Percentiles rank a stretch among this genome's conserved stretches.
These are phyloP conservation scores for Acrocephalus scirpaceus DNA, from an alignment of 2,797 vertebrate species.

Conservation along the genomic window DNA sequence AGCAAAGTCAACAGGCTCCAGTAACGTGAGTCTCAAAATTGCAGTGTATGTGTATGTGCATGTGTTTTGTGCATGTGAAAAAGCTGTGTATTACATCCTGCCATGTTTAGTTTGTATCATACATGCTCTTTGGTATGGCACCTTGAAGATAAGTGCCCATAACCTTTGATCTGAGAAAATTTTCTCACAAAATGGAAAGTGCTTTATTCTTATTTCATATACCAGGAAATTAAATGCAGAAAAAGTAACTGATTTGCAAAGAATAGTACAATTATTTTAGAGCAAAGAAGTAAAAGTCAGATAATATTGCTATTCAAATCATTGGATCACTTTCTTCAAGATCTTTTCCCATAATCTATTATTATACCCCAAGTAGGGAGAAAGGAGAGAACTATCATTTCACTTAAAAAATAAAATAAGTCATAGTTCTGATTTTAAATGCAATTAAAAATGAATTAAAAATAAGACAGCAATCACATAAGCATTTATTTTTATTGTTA, in stretches of 20 bases:
- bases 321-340: not conserved
- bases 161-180: not conserved
- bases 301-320: not conserved
- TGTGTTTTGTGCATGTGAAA: not conserved
- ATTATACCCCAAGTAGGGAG: accelerated
- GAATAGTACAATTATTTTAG: not conserved
- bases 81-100: not conserved
- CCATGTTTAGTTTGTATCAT: not conserved
- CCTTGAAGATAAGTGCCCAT: not conserved
- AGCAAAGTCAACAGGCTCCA: not conserved
- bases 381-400: not conserved
- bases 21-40: not conserved
- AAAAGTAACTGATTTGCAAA: not conserved
- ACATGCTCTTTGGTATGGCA: not conserved
- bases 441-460: not conserved
- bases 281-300: not conserved
- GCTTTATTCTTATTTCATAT: not conserved
- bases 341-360: not conserved
- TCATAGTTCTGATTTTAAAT: not conserved
- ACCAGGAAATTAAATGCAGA: not conserved
- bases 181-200: not conserved
- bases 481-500: not conserved
- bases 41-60: accelerated
- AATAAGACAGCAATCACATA: not conserved
- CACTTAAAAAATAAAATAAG: not conserved